phyloP scores from a whole-genome alignment of 2,797 vertebrate species.

The Heteromormyrus szaboi region DNA sequence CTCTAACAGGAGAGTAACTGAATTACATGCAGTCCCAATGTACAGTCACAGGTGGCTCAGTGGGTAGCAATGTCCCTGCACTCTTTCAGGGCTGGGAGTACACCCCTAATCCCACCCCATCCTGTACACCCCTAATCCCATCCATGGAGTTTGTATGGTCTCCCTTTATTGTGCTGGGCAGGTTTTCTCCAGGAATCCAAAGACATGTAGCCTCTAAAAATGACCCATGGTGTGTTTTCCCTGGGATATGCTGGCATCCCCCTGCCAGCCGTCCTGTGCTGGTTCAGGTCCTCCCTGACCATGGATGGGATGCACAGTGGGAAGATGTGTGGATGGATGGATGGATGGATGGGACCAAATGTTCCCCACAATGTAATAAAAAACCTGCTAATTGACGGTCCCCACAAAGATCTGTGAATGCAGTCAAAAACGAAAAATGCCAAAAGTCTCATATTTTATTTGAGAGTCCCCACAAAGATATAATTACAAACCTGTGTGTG shows the following conservation, averaged over 20 bases:
- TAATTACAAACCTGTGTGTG: neutral
- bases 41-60: neutral
- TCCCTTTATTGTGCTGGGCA: neutral
- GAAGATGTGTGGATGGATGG: neutral
- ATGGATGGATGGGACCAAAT: neutral
- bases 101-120: neutral
- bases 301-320: neutral
- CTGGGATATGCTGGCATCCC: neutral
- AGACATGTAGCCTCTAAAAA: neutral
- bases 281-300: neutral
- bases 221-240: neutral
- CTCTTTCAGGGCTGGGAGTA: neutral
- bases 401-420: neutral
- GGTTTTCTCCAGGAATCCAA: neutral
- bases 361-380: neutral
- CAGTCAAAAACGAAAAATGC: neutral
- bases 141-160: neutral
- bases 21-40: neutral
- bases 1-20: neutral
- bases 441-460: neutral
- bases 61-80: neutral
- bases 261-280: neutral
- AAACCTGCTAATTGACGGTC: neutral
- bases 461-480: neutral
- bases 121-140: neutral